Conservation (phyloP, 2,113 vertebrate species). For the Heterocephalus glaber region DNA sequence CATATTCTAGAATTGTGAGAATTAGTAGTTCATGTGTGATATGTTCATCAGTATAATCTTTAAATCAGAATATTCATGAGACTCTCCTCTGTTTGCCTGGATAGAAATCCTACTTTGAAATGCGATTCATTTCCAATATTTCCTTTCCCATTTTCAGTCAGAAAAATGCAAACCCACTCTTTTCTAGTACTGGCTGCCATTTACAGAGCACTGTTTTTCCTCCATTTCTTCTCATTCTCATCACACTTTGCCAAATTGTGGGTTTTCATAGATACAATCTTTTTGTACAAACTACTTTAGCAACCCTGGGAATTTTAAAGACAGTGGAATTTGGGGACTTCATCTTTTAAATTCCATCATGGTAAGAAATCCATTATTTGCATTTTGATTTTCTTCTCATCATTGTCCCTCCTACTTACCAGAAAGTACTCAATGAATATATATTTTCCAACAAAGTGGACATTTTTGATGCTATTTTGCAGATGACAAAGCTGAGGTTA, state of each 20-base stretch:
- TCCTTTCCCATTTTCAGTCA: constrained; percentile 28
- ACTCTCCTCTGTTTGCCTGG: neutral
- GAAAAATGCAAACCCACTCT: neutral
- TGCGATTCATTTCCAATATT: neutral
- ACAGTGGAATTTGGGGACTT: neutral
- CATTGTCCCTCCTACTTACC: constrained; percentile 32
- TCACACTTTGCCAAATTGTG: neutral
- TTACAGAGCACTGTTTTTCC: neutral
- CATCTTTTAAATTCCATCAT: constrained; percentile 30
- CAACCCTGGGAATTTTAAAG: constrained; percentile 3
- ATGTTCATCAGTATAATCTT: neutral
- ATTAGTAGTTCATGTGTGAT: neutral
- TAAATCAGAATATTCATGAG: neutral
- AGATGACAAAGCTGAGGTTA: constrained; percentile 45
- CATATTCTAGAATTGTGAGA: neutral
- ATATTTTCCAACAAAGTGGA: neutral
- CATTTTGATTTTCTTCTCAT: constrained; percentile 57
- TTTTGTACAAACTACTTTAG: neutral
- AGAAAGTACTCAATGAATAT: neutral
- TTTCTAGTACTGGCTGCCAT: neutral
- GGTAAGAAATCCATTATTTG: constrained; percentile 45
- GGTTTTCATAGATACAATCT: neutral
- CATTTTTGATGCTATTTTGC: constrained; percentile 45
- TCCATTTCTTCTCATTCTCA: constrained; percentile 14
- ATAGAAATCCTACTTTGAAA: neutral